phyloP scores from a whole-genome alignment of 1,140 invertebrate species.

The Brachionus paranguensis region DNA sequence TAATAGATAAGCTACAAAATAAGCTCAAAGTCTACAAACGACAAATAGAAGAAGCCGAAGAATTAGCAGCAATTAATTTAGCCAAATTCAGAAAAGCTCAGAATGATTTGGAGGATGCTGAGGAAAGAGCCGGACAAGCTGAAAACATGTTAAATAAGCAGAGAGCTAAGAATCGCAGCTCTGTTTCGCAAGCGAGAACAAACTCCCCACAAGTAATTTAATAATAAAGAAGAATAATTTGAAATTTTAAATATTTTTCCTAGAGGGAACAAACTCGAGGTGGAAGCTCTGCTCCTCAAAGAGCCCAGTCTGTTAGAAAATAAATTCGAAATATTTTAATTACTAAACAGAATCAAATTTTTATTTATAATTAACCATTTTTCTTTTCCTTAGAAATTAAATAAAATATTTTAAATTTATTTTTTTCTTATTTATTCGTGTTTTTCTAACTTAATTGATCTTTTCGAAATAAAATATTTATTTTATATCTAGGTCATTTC shows the following conservation, averaged over 20 bases:
- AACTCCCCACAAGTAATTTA: background rate
- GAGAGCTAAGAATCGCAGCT: slow-evolving; percentile 87
- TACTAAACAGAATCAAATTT: background rate
- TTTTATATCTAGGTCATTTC: too few species aligned
- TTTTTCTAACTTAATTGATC: too few species aligned
- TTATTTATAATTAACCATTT: background rate
- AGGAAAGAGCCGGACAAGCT: slow-evolving; percentile 92
- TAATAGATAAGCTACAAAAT: slow-evolving; percentile 95
- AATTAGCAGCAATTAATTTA: slow-evolving; percentile 93
- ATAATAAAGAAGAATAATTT: background rate
- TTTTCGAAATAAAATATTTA: too few species aligned
- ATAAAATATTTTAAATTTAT: background rate
- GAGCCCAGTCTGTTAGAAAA: background rate
- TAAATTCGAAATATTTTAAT: background rate
- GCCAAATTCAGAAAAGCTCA: slow-evolving; percentile 95
- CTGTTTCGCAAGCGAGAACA: slow-evolving; percentile 45
- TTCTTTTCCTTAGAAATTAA: background rate
- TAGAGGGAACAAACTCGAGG: background rate
- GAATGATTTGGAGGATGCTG: slow-evolving; percentile 70
- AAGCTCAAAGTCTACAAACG: slow-evolving; percentile 99
- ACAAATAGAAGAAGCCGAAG: slow-evolving; percentile 97
- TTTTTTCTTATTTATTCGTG: background rate
- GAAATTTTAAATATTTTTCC: background rate
- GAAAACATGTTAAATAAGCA: slow-evolving; percentile 95
- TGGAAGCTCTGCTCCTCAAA: background rate